A percentile compares a stretch with the other conserved stretches of the same genome.
Evolutionary conservation across 2,797 vertebrate genomes (phyloP).

Genomic region (Silurus aristotelis): DNA sequence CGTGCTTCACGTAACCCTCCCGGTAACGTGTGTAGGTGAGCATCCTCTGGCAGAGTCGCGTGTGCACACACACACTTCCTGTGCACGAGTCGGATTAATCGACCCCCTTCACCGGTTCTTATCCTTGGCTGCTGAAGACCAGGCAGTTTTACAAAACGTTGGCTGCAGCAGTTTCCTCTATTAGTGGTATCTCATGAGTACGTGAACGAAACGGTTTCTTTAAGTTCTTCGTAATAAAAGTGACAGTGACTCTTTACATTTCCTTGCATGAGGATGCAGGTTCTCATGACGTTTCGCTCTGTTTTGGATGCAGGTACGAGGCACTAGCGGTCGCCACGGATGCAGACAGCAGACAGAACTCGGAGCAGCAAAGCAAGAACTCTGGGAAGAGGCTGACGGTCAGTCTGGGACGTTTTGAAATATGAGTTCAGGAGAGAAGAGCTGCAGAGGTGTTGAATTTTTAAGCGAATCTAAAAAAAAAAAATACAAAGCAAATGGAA

Average conservation of each 20-base stretch:
- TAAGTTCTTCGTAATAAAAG: constrained; percentile 11
- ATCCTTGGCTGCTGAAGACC: not conserved
- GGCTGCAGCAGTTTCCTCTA: not conserved
- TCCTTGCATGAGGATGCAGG: not conserved
- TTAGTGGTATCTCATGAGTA: not conserved
- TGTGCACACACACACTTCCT: constrained; percentile 13
- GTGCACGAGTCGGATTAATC: constrained; percentile 37
- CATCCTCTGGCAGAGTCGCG: not conserved
- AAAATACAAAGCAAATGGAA: not conserved
- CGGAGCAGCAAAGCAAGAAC: constrained; percentile 80
- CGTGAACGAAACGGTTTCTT: not conserved
- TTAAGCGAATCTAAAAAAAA: not conserved
- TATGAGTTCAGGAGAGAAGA: not conserved
- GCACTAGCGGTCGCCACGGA: constrained; percentile 97
- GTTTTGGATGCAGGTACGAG: constrained; percentile 82
- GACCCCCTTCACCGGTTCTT: not conserved
- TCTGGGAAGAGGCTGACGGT: constrained; percentile 54
- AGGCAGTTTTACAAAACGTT: not conserved
- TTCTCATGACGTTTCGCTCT: constrained; percentile 17
- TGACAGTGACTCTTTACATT: not conserved
- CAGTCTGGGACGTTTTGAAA: not conserved
- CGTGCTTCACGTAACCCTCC: constrained; percentile 8
- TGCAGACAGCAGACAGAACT: constrained; percentile 85
- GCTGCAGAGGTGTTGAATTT: too few relatives aligned
- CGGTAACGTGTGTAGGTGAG: not conserved